These are phyloP conservation scores for Crocuta crocuta DNA, from an alignment of 2,113 vertebrate species.

Conservation along the genomic window DNA sequence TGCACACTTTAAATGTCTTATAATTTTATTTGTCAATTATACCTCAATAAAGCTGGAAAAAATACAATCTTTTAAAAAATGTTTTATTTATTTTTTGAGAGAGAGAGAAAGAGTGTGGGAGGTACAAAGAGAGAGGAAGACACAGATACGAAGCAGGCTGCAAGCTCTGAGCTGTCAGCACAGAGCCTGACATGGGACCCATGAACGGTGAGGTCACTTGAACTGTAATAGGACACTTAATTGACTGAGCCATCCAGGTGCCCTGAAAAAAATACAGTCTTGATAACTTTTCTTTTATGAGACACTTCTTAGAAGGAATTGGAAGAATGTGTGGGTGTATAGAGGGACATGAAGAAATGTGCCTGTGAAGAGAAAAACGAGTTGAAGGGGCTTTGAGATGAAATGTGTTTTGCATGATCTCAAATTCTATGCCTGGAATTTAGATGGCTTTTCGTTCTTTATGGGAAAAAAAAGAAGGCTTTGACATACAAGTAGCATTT, in stretches of 20 bases:
- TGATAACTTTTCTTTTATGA: conserved; percentile 43
- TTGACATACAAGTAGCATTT: neutral
- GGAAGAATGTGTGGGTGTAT: conserved; percentile 15
- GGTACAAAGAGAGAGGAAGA: no score
- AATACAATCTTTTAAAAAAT: neutral
- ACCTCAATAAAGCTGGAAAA: conserved; percentile 24
- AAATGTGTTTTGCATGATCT: conserved; percentile 12
- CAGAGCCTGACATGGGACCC: no score
- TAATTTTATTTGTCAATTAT: conserved; percentile 41
- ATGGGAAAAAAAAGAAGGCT: neutral
- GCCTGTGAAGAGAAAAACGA: conserved; percentile 37
- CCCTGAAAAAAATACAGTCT: neutral
- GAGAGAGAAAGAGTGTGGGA: no score
- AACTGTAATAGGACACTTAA: no score
- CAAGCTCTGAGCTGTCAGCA: no score
- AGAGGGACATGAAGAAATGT: conserved; percentile 30
- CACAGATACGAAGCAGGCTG: no score
- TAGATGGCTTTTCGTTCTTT: conserved; percentile 39
- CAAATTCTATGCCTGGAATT: neutral
- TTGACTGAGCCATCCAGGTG: no score
- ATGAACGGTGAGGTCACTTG: no score
- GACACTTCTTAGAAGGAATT: conserved; percentile 24
- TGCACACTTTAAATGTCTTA: neutral
- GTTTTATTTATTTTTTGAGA: no score
- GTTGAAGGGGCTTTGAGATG: neutral